Conservation (phyloP, 2,797 vertebrate species). For the Moxostoma hubbsi region DNA sequence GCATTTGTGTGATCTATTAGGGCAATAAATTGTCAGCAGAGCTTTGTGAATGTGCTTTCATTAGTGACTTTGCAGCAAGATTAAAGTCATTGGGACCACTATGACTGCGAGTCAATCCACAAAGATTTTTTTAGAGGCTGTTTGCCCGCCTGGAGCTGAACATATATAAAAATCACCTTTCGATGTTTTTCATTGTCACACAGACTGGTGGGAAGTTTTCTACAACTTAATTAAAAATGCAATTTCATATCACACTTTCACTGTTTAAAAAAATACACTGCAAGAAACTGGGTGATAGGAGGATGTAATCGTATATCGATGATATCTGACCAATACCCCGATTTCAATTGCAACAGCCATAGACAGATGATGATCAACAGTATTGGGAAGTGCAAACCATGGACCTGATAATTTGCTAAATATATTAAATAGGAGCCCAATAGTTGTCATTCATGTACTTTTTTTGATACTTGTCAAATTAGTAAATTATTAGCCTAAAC, state of each 20-base stretch:
- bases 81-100: constrained; percentile 58
- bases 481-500: too few species aligned
- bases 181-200: constrained; percentile 59
- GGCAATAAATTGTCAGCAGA: constrained; percentile 50
- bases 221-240: not conserved
- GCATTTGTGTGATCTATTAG: constrained; percentile 62
- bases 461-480: too few species aligned
- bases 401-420: too few species aligned
- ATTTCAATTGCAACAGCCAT: too few species aligned
- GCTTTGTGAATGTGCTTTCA: constrained; percentile 50
- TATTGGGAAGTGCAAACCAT: too few species aligned
- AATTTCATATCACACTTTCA: not conserved
- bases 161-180: constrained; percentile 63
- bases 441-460: too few species aligned
- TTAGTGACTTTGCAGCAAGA: constrained; percentile 56
- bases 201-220: constrained; percentile 3
- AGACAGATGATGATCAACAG: too few species aligned
- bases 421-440: too few species aligned
- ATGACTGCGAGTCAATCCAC: constrained; percentile 61
- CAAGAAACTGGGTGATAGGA: too few species aligned
- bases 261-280: too few species aligned
- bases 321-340: too few species aligned
- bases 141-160: constrained; percentile 56
- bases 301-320: too few species aligned
- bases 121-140: constrained; percentile 62